Conservation (phyloP, 2,888 invertebrate genomes). For the Drosophila mimetica region DNA sequence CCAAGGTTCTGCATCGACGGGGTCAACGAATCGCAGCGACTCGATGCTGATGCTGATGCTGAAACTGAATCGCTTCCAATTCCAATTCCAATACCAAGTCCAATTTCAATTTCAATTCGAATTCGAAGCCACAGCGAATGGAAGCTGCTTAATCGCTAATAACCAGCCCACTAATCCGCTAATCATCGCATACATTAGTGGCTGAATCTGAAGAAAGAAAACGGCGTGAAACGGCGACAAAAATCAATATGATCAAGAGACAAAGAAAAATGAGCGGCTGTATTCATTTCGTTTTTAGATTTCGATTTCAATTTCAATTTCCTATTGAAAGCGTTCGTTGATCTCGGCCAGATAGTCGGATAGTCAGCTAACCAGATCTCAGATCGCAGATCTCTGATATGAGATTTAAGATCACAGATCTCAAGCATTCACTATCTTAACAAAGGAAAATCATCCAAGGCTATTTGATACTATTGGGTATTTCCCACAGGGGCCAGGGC, state of each 20-base stretch:
- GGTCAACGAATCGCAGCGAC: constrained; percentile 71
- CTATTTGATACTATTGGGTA: constrained; percentile 12
- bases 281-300: constrained; percentile 45
- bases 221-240: constrained; percentile 11
- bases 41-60: constrained; percentile 23
- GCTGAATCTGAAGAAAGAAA: constrained; percentile 14
- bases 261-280: constrained; percentile 12
- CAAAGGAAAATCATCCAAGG: constrained; percentile 49
- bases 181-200: constrained; percentile 54
- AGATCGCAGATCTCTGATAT: background rate
- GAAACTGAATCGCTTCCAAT: constrained; percentile 16
- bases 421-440: background rate
- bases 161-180: constrained; percentile 50
- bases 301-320: constrained; percentile 69
- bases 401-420: background rate
- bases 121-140: constrained; percentile 2
- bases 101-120: constrained; percentile 1
- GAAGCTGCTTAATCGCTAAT: constrained; percentile 56
- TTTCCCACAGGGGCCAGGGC: constrained; percentile 20
- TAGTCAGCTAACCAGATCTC: constrained; percentile 1
- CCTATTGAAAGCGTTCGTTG: constrained; percentile 76
- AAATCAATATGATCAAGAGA: constrained; percentile 17
- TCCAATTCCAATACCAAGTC: constrained; percentile 5
- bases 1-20: constrained; percentile 76
- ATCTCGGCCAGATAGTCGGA: constrained; percentile 49